Base-by-base conservation (phyloP, 2,888 invertebrate genomes). In the Oxytorus armatus region DNA sequence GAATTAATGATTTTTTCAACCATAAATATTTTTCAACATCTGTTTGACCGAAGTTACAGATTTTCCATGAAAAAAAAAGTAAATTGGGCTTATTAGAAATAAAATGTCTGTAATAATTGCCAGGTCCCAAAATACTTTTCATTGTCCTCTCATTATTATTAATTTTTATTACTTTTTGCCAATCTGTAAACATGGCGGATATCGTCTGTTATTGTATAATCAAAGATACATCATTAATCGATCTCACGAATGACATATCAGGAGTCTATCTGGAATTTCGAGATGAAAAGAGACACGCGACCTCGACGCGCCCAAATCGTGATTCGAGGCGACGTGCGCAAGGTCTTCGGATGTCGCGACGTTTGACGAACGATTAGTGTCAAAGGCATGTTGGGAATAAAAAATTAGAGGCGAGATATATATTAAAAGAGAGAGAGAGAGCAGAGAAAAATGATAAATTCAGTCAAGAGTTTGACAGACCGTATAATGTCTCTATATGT, bases 341-440 rank as follows among this genome's bases (percentile, higher is more conserved):
- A 51, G 68, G 66, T 21, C 53, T 61, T 49, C 51, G 23, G 25
- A n/a, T 25, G 63, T 68, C 51, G 25, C 66, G 11, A 39, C 23
- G 53, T 10, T 14, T 53, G 36, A 39, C 44, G 21, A 44, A 61
- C 68, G 79, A 79, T 79, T 76, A 79, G 76, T 68, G 66, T 66
- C 76, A 63, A 68, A 8, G 29, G n/a, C 63, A 3, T 53, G 23
- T 39, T 68, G n/a, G 29, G 29, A 59, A 65, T 65, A 14, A 21
- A 42, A 66, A 59, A 66, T 39, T 18, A 25, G 16, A 61, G 59
- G 36, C 33, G 33, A 16, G 10, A 14, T 42, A 49, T 21, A 65
- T 7, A 33, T 10, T 18, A 33, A 29, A 14, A 59, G 33, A 47
- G 39, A 47, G 42, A 65, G 10, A 23, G 29, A 57, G 44, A 10